These are phyloP conservation scores for Nysson spinosus DNA, from an alignment of 2,888 invertebrate species.

Conservation along the genomic window DNA sequence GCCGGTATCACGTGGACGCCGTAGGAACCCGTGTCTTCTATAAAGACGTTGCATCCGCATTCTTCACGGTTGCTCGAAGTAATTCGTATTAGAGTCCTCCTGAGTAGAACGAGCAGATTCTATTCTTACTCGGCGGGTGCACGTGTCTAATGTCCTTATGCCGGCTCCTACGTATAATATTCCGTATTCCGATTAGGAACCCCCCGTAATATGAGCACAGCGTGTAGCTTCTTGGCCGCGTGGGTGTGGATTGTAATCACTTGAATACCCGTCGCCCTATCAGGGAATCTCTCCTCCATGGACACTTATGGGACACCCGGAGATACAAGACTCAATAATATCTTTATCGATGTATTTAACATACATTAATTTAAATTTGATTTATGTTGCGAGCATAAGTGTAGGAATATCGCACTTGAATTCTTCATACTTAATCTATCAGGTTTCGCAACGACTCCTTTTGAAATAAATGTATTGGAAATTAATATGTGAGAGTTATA, in stretches of 20 bases:
- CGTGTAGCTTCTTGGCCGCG: conserved; percentile 44
- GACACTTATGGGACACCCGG: too few relatives aligned
- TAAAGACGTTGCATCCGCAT: conserved; percentile 52
- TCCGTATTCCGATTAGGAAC: conserved; percentile 55
- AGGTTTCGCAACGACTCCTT: too few relatives aligned
- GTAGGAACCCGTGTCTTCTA: conserved; percentile 11
- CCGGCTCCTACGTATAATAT: conserved; percentile 40
- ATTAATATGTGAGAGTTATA: too few relatives aligned
- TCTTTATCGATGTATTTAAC: too few relatives aligned
- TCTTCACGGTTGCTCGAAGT: conserved; percentile 49
- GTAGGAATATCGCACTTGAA: too few relatives aligned
- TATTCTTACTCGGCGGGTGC: conserved; percentile 29
- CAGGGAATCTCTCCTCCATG: conserved; percentile 47
- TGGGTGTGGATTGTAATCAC: conserved; percentile 63
- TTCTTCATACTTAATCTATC: too few relatives aligned
- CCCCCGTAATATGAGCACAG: conserved; percentile 52
- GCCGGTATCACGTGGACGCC: conserved; percentile 25
- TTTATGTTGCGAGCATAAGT: too few relatives aligned
- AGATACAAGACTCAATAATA: too few relatives aligned
- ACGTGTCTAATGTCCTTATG: conserved; percentile 60
- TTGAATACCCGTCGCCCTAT: conserved; percentile 47
- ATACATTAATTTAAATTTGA: too few relatives aligned
- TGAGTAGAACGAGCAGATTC: conserved; percentile 30
- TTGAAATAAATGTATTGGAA: too few relatives aligned
- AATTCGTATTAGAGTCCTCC: conserved; percentile 50